Base-by-base conservation (phyloP, 2,888 invertebrate species). In the Margaritifera margaritifera region DNA sequence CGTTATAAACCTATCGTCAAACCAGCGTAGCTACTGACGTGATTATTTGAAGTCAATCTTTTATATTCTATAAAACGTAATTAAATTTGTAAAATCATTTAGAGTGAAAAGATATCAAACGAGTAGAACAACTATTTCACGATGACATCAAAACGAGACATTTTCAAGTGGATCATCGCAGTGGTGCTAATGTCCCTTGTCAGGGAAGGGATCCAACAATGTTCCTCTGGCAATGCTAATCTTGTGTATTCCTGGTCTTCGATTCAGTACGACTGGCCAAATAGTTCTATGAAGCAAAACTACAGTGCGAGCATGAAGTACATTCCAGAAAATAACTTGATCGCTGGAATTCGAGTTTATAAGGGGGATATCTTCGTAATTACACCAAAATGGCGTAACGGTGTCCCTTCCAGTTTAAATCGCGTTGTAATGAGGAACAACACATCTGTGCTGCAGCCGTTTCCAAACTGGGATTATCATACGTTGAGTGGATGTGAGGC, bases 351-450 rank as follows among this genome's bases (percentile, higher is more conserved):
- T 24, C 69, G 71, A 55, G 74, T 61, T 51, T 72, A 76, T 63
- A 64, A 79, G 55, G 72, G 57, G 22, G 63, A 69, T 1, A 65
- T 77, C 20, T 79, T 72, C 64, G 65, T 78, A 20, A 75, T 75
- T 15, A 69, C 79, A 56, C 75, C 80, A 52, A 62, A 79, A 57
- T 76, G 76, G 71, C 63, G 66, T 2, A 68, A 54, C 1, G 79
- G 79, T n/a, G 74, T 78, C 1, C 76, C 80, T 8, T 70, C 75
- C 11, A 72, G 75, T 3, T 69, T 78, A 50, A 77, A 74, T 58
- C 62, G 61, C 15, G 55, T 74, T 5, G 65, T 70, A 4, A 67
- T 11, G 31, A 70, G 56, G 42, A 55, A 68, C 18, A 75, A 72
- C 0, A 54, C 70, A 27, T 57, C 64, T 6, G 24, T 73, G 15